Evolutionary conservation across 2,113 vertebrate species (phyloP), one percentile per base, ranked within the genome.

Genomic region (Clupea harengus): DNA sequence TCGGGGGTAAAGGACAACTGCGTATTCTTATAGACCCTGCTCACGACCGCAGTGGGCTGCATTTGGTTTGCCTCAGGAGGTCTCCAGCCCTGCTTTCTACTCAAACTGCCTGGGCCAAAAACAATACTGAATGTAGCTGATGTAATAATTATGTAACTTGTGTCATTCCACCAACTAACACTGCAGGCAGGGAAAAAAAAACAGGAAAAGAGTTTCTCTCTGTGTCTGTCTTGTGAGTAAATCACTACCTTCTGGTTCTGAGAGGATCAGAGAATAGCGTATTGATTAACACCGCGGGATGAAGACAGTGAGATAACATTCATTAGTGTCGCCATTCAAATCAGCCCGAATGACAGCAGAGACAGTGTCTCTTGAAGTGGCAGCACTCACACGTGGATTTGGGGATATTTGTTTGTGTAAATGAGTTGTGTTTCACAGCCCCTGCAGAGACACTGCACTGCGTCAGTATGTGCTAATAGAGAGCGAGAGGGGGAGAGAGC

Each of bases 101-200:
- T 28, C 22, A 32, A 28, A 32, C 64, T 2, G 60, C 9, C 20
- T 28, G 0, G 15, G 18, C 60, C 83, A n/a, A 67, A 83, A 83
- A 45, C 47, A 60, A 45, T 22, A 4, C 45, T 18, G 22, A 25
- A 72, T 32, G 54, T 20, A 45, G 52, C 52, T 83, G 52, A 83
- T 83, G 82, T 83, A 83, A 83, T 45, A 64, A 64, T 83, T 83
- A 83, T 64, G 54, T 83, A 83, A 83, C 45, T 28, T 60, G 13
- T 32, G 64, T 72, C 28, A 4, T 28, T 13, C 25, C 10, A 32
- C 8, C 15, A 64, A 9, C 39, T 39, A 1, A 10, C 64, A 32
- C 28, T 32, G 7, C 64, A 28, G 64, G 13, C 64, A 32, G 64
- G 64, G 32, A 32, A 10, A 72, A 15, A 13, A 72, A 15, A 72